Conservation (phyloP, 2,797 vertebrate genomes). For the Lophotriccus pileatus region DNA sequence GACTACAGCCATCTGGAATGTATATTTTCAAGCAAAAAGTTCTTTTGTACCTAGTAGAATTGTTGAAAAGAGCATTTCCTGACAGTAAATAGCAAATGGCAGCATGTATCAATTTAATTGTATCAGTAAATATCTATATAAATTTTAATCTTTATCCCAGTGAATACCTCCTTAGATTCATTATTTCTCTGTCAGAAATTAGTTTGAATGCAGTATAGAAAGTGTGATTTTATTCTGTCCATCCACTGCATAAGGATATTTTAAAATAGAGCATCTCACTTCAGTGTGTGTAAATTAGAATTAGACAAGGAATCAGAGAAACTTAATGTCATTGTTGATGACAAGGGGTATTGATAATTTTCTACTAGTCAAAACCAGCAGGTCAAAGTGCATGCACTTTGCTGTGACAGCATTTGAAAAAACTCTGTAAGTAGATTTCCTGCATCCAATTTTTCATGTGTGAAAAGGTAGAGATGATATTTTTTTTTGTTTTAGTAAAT, state of each 20-base stretch:
- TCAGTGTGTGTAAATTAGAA: not conserved
- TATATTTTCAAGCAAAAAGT: not conserved
- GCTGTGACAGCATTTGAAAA: not conserved
- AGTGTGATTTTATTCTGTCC: not conserved
- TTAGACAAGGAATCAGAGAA: not conserved
- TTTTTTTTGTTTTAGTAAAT: not conserved
- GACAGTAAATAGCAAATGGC: constrained; percentile 22
- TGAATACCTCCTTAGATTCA: not conserved
- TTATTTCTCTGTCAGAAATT: constrained; percentile 24
- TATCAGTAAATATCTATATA: not conserved
- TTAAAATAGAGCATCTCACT: not conserved
- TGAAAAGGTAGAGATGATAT: not conserved
- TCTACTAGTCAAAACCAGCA: not conserved
- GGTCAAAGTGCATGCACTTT: not conserved
- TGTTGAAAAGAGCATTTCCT: constrained; percentile 37
- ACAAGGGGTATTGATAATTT: not conserved
- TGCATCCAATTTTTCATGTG: not conserved
- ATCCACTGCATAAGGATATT: not conserved
- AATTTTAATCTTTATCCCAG: constrained; percentile 9
- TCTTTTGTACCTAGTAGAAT: constrained; percentile 19
- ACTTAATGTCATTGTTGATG: not conserved
- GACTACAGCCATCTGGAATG: not conserved
- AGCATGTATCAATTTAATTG: constrained; percentile 34
- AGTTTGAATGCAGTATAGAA: not conserved
- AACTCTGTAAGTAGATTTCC: not conserved